Evolutionary conservation across 1,140 invertebrate genomes (phyloP), one percentile per base, ranked within the genome.

Genomic region (Drosophila jambulina): DNA sequence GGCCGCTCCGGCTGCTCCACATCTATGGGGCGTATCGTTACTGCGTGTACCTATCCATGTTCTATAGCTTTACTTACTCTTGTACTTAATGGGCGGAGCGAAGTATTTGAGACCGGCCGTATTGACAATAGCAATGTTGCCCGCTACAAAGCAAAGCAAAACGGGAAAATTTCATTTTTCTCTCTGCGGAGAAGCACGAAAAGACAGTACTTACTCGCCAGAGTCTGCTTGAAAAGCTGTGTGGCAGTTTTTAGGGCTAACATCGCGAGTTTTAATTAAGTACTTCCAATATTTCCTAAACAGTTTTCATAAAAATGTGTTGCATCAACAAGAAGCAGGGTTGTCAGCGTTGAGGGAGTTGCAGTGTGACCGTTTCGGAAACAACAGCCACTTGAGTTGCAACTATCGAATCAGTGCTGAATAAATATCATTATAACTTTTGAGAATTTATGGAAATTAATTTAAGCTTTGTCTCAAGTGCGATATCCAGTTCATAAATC

Each of bases 1-100:
- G 93, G 93, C 68, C 95, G 94, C 68, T 97, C 96, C 17, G 96
- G 96, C 68, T 96, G 94, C 90, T 96, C 95, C 81, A 97, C 94
- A 91, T 95, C 96, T 97, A 46, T 2, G 74, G 17, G 19, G n/a
- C 7, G 40, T 34, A 25, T 23, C 19, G 29, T 58, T 19, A 38
- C 29, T 32, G 32, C 1, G 1, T 54, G 4, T 25, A 23, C 13
- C 9, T 2, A 6, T 25, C 2, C 7, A 21, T 29, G 13, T 5
- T 10, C 15, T 32, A 25, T 12, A 17, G 36, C 23, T 17, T n/a
- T 17, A 64, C 90, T 93, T 94, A 96, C 95, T 91, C 70, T 94
- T 93, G 91, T 94, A 95, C 75, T 94, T 94, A 75, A 93, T 93
- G 43, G 95, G 95, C 12, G 94, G 93, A 45, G 93, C 80, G 91